Base-by-base conservation (phyloP, 2,113 vertebrate genomes). In the Abramis brama region DNA sequence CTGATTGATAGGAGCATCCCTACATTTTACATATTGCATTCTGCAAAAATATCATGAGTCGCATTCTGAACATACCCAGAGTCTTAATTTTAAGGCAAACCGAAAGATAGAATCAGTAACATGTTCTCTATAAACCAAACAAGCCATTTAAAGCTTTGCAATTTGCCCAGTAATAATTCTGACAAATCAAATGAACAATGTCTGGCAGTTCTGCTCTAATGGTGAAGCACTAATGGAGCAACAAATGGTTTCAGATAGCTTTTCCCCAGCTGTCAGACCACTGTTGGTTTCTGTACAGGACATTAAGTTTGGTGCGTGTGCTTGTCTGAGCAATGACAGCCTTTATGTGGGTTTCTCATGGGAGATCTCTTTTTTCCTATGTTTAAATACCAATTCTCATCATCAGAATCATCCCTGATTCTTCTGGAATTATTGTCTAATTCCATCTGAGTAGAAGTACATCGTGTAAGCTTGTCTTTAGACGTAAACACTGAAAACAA, bases 391-490 rank as follows among this genome's bases (percentile, higher is more conserved):
- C 30, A 6, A 45, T 45, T 71, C 81, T 9, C 43, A 43, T 43
- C 2, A 43, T 43, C 8, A 43, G 43, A 43, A 43, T 82, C 74
- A 85, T 78, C 59, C 33, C 21, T 5, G n/a, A 47, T 75, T 75
- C 2, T 27, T 45, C 39, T 73, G 39, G 11, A 11, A 50, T 64
- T 50, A 76, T 13, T 33, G 2, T 15, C 5, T 73, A 66, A 77
- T 66, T 74, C 64, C 62, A 74, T 50, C 30, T 60, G 27, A 81
- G 62, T 27, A 66, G 78, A 64, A 25, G 64, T 84, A 52, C 52
- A 57, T 73, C 88, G 89, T 86, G 82, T 86, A 73, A 45, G 25
- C 47, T 59, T 66, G 27, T 47, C 47, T 87, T 70, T 11, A 78
- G 11, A 70, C 9, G 1, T n/a, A 25, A 11, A 60, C 33, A 7